Evolutionary conservation across 2,888 invertebrate genomes (phyloP), one percentile per base, ranked within the genome.

Genomic region (Eumerus sabulonum): DNA sequence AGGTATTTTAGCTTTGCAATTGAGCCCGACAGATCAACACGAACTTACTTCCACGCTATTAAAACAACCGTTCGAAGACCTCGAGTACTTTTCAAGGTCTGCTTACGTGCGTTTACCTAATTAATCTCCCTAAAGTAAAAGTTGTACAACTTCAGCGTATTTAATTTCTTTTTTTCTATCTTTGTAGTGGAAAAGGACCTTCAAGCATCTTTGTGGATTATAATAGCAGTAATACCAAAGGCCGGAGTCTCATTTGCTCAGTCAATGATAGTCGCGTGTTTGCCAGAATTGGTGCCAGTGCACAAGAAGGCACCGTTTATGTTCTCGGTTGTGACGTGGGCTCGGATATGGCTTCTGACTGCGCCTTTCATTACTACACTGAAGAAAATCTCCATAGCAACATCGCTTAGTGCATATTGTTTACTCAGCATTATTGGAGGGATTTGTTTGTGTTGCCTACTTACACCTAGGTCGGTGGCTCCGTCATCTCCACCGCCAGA

Each of bases 281-380:
- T 88, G 82, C 84, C 86, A 11, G 90, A 90, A 70, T 81, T 90
- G 27, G 85, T 90, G 84, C 87, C 90, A 71, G 77, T 84, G 1
- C 84, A 86, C 44, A 88, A 89, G 64, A 87, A 86, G 67, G 84
- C 85, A 66, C 85, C 88, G 3, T 88, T 86, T 54, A 86, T 86
- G 51, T 89, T 88, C 77, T 89, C 89, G 0, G 88, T 88, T 19
- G 86, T 88, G 47, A 88, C 88, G 4, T 89, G 86, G 86, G 87
- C 89, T 1, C 84, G 89, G 7, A 82, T 89, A 9, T 88, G 88
- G 86, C 83, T 89, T 16, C 83, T 89, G 7, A 85, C 87, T n/a
- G 88, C 89, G 0, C 89, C 89, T 2, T 89, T 89, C 73, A 85
- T 89, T 50, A 88, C 88, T 73, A 87, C 88, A 3, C 84, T 89